phyloP scores from a whole-genome alignment of 1,140 invertebrate genomes.

The Papilio glaucus region DNA sequence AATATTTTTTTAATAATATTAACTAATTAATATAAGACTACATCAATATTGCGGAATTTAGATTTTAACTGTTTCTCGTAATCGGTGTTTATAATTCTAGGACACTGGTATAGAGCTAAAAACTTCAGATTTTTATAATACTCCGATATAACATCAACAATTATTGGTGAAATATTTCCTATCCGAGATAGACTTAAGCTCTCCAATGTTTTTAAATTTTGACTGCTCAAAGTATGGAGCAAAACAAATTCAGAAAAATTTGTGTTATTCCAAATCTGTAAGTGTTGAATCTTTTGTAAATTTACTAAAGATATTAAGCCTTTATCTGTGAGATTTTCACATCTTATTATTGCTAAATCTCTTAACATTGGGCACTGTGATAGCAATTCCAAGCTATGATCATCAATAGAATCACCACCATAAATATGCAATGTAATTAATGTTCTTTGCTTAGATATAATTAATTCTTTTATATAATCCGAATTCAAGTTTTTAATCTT shows the following conservation, averaged over 20 bases:
- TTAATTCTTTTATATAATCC: conserved; percentile 66
- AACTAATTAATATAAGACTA: conserved; percentile 74
- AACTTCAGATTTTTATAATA: conserved; percentile 75
- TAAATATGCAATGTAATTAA: conserved; percentile 71
- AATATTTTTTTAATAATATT: background rate
- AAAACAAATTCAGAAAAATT: conserved; percentile 69
- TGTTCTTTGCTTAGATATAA: conserved; percentile 61
- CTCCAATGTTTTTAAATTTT: conserved; percentile 59
- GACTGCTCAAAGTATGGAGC: conserved; percentile 59
- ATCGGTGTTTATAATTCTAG: conserved; percentile 71
- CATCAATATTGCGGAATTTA: conserved; percentile 78
- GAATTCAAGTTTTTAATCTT: conserved; percentile 71
- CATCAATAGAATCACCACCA: conserved; percentile 68
- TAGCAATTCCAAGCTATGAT: conserved; percentile 63
- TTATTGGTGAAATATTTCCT: conserved; percentile 65
- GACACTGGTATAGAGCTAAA: conserved; percentile 77
- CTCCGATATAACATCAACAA: conserved; percentile 73
- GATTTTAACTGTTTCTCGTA: conserved; percentile 75
- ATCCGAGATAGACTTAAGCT: conserved; percentile 78
- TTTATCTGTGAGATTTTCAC: conserved; percentile 74
- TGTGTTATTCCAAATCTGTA: conserved; percentile 79
- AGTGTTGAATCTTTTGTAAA: conserved; percentile 61
- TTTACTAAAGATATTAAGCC: conserved; percentile 63
- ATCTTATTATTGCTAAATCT: conserved; percentile 74
- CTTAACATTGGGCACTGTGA: conserved; percentile 64